Conservation (phyloP, 2,113 vertebrate genomes). For the Neolamprologus hecqui region DNA sequence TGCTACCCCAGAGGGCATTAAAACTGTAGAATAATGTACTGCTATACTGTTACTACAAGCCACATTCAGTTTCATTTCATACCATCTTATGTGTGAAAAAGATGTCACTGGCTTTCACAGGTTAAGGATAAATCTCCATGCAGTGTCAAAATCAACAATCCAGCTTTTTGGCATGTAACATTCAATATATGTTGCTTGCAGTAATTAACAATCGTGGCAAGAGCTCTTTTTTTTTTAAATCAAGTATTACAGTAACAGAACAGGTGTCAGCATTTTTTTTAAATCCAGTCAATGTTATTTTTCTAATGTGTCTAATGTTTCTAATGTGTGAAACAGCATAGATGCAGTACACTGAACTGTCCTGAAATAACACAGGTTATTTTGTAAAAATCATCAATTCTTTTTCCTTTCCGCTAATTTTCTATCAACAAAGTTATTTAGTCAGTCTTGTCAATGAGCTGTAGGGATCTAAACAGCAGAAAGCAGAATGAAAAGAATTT, state of each 20-base stretch:
- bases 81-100: neutral
- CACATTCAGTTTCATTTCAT: neutral
- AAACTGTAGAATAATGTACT: neutral
- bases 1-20: neutral
- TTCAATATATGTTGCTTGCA: neutral
- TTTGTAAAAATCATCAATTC: conserved; percentile 35
- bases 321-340: neutral
- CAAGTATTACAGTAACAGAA: neutral
- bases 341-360: neutral
- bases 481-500: neutral
- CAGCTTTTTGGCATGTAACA: neutral
- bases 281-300: neutral
- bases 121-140: conserved; percentile 5
- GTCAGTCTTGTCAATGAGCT: conserved; percentile 20
- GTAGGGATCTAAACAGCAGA: conserved; percentile 8
- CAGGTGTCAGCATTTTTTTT: neutral
- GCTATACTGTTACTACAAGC: neutral
- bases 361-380: conserved; percentile 23
- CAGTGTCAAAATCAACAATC: conserved; percentile 1
- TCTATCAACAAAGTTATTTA: conserved; percentile 50
- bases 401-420: conserved; percentile 30
- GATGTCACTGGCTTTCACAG: neutral
- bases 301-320: neutral
- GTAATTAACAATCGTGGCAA: neutral
- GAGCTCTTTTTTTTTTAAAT: neutral